Percentiles rank a stretch among this genome's conserved stretches.
Evolutionary conservation across 30 jellyfish, hydroid and myxozoan genomes (phyloP).

Genomic region (Chironex yamaguchii): DNA sequence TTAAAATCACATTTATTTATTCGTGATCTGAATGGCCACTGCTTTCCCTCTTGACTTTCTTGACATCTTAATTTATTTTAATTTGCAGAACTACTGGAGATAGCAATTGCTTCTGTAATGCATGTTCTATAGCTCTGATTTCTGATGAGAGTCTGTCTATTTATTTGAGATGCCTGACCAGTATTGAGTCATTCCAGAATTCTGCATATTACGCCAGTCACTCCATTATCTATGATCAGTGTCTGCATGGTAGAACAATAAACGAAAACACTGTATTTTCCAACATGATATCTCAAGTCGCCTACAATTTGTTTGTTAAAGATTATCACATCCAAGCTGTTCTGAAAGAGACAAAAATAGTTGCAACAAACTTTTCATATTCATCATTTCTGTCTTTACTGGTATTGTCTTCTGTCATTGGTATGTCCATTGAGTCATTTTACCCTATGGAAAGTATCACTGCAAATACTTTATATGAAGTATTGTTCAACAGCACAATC

Average conservation of each 20-base stretch:
- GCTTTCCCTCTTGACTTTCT: too few species aligned
- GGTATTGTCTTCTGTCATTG: constrained; percentile 11
- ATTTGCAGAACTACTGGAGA: too few species aligned
- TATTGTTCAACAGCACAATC: too few species aligned
- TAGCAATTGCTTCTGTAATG: too few species aligned
- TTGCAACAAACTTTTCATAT: neutral
- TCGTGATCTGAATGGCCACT: too few species aligned
- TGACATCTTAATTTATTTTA: too few species aligned
- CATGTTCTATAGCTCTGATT: constrained; percentile 19
- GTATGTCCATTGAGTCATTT: neutral
- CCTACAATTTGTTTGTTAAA: neutral
- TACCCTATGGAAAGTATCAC: too few species aligned
- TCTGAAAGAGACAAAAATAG: neutral
- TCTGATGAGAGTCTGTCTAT: constrained; percentile 35
- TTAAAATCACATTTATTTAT: too few species aligned
- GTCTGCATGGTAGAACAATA: neutral
- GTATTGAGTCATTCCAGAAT: constrained; percentile 31
- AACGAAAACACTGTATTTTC: neutral
- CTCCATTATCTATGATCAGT: neutral
- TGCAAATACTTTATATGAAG: too few species aligned
- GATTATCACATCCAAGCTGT: neutral
- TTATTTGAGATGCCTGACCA: constrained; percentile 21
- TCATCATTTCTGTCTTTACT: constrained; percentile 41
- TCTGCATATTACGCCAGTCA: constrained; percentile 29
- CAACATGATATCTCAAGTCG: neutral